Percentiles rank a stretch among this genome's conserved stretches.
Evolutionary conservation across 23 tunicate species (phyloP).

Genomic region (Styela plicata): DNA sequence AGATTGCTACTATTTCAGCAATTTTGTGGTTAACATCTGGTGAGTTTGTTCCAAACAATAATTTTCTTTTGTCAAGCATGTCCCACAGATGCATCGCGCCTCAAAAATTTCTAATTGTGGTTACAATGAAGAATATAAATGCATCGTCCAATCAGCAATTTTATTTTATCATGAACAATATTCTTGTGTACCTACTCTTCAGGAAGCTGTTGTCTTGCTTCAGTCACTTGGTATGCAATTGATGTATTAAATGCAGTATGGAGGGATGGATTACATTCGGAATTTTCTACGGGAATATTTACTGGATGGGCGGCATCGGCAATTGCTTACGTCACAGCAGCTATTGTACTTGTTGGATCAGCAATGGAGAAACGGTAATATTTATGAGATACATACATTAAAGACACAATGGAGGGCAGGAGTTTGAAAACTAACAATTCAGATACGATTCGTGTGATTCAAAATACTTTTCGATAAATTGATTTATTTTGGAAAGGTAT

Average conservation of each 20-base stretch:
- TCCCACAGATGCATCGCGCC: too few relatives aligned
- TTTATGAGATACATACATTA: too few relatives aligned
- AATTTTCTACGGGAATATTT: conserved; percentile 61
- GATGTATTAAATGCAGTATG: conserved; percentile 62
- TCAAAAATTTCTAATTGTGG: too few relatives aligned
- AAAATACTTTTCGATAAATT: too few relatives aligned
- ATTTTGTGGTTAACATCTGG: conserved; percentile 40
- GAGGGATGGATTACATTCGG: conserved; percentile 36
- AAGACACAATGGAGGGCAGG: too few relatives aligned
- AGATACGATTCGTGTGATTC: too few relatives aligned
- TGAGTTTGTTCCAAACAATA: too few relatives aligned
- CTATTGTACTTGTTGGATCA: conserved; percentile 25
- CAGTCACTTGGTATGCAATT: conserved; percentile 71
- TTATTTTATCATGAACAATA: not conserved
- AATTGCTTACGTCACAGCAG: conserved; percentile 40
- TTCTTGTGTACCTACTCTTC: not conserved
- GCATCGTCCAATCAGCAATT: too few relatives aligned
- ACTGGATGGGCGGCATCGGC: conserved; percentile 55
- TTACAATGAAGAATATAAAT: too few relatives aligned
- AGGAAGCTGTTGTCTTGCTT: conserved; percentile 36
- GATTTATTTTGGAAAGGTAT: too few relatives aligned
- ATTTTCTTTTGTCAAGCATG: too few relatives aligned
- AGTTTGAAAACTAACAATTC: too few relatives aligned
- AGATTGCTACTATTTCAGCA: conserved; percentile 20
- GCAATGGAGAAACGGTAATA: conserved; percentile 35